Base-by-base conservation (phyloP, 2,797 vertebrate genomes). In the Myotis planiceps region DNA sequence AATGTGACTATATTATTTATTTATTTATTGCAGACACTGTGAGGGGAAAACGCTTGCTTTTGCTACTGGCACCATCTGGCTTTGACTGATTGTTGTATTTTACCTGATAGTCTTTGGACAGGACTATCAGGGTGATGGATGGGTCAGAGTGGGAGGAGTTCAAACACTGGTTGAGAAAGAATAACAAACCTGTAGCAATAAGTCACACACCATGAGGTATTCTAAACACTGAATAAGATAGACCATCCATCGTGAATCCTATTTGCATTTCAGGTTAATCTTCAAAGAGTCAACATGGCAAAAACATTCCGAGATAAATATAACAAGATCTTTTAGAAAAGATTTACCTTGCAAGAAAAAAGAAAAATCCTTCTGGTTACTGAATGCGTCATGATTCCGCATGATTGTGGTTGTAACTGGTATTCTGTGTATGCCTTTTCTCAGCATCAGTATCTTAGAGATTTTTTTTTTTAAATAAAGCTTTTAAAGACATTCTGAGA, bases 41-140 rank as follows among this genome's bases (percentile, higher is more conserved):
- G 81, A 82, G 85, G 83, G 80, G 95, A 97, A 94, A 94, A 8
- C 0, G 5, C 86, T 96, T 96, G 5, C 5, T 93, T 95, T 98
- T 98, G 97, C 92, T 10, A 45, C 42, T 94, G 93, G 96, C 96
- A 95, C 92, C 93, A 97, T 97, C 86, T 97, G 95, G 88, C 79
- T 97, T 97, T 98, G 97, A 97, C 60, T 95, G 95, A 98, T 97
- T 72, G 92, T 97, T 92, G 79, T 82, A 84, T 97, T 96, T 97
- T 94, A 95, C 95, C 96, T 93, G 96, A 94, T 88, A 96, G 88
- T 97, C 88, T 96, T 88, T 95, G 93, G 96, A 97, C 93, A 92
- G 82, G 75, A 94, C 92, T 94, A 96, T 97, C 96, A 96, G 93
- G 49, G 84, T 98, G 97, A 97, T 97, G 65, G 88, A 97, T 97